Evolutionary conservation across 2,888 invertebrate genomes (phyloP).

Genomic region (Argyresthia albistria): DNA sequence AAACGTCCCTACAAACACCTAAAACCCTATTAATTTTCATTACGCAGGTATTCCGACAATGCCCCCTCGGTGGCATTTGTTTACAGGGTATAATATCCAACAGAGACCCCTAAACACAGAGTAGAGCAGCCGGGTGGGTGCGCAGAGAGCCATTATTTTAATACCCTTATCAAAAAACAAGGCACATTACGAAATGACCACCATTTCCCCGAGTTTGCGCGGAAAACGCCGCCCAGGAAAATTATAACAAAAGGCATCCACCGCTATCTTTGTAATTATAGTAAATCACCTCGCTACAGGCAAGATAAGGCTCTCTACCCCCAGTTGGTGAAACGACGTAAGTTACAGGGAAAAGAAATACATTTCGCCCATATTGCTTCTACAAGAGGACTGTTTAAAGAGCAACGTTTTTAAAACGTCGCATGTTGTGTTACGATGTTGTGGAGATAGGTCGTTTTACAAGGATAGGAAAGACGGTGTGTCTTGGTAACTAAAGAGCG

Average conservation of each 20-base stretch:
- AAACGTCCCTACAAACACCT: not conserved
- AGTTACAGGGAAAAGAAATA: conserved; percentile 13
- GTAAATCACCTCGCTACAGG: conserved; percentile 71
- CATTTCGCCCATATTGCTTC: conserved; percentile 23
- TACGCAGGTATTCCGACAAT: conserved; percentile 52
- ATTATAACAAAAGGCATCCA: conserved; percentile 72
- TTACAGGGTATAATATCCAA: conserved; percentile 21
- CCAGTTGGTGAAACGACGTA: conserved; percentile 42
- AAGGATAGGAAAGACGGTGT: not conserved
- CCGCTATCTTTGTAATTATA: conserved; percentile 74
- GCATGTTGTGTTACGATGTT: not conserved
- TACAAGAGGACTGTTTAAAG: too few relatives aligned
- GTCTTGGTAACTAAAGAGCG: not conserved
- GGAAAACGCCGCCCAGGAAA: conserved; percentile 67
- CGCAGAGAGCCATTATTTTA: conserved; percentile 48
- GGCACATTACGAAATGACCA: conserved; percentile 70
- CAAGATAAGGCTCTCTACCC: conserved; percentile 60
- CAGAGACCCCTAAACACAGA: conserved; percentile 34
- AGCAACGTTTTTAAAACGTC: conserved; percentile 8
- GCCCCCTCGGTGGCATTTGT: too few relatives aligned
- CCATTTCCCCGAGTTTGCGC: conserved; percentile 63
- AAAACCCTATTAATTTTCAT: conserved; percentile 39
- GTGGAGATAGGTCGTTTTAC: too few relatives aligned
- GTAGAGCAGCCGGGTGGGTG: conserved; percentile 49
- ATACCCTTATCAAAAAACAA: conserved; percentile 73